Conservation (phyloP, 2,113 vertebrate species). For the Acanthochromis polyacanthus region DNA sequence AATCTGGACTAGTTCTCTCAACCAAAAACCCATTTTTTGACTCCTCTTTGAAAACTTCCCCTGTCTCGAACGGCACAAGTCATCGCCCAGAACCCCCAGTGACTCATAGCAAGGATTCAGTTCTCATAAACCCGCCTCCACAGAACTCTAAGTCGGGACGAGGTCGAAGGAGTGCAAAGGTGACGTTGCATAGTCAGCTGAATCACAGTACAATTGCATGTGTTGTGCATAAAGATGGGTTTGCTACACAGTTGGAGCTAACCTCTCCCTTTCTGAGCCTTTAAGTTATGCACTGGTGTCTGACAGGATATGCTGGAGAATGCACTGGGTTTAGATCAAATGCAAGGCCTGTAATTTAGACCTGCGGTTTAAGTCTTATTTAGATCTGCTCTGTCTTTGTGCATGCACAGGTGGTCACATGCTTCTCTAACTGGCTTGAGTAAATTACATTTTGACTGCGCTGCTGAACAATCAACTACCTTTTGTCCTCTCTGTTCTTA, state of each 20-base stretch:
- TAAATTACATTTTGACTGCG: slow-evolving; percentile 30
- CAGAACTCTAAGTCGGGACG: slow-evolving; percentile 93
- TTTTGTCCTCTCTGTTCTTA: slow-evolving; percentile 44
- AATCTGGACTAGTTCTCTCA: slow-evolving; percentile 69
- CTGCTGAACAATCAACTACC: slow-evolving; percentile 34
- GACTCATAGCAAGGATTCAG: slow-evolving; percentile 84
- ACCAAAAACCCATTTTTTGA: slow-evolving; percentile 86
- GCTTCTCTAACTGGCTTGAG: slow-evolving; percentile 54
- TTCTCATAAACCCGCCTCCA: slow-evolving; percentile 93
- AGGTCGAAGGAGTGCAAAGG: slow-evolving; percentile 93
- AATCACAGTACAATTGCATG: slow-evolving; percentile 69
- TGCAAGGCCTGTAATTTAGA: slow-evolving; percentile 22
- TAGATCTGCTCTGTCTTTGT: slow-evolving; percentile 21
- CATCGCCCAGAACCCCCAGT: slow-evolving; percentile 64
- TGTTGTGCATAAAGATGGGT: slow-evolving; percentile 30
- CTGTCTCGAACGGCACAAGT: slow-evolving; percentile 81
- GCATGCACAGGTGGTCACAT: slow-evolving; percentile 65
- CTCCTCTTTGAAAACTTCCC: slow-evolving; percentile 76
- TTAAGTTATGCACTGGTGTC: slow-evolving; percentile 33
- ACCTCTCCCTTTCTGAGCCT: slow-evolving; percentile 41
- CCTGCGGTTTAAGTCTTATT: not conserved
- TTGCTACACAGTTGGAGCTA: slow-evolving; percentile 48
- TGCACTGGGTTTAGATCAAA: slow-evolving; percentile 27
- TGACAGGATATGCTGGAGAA: not conserved
- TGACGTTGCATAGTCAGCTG: slow-evolving; percentile 80